Percentiles rank a stretch among this genome's conserved stretches.
Conservation (phyloP, 2,113 vertebrate species). For the Forbesichthys agassizii region DNA sequence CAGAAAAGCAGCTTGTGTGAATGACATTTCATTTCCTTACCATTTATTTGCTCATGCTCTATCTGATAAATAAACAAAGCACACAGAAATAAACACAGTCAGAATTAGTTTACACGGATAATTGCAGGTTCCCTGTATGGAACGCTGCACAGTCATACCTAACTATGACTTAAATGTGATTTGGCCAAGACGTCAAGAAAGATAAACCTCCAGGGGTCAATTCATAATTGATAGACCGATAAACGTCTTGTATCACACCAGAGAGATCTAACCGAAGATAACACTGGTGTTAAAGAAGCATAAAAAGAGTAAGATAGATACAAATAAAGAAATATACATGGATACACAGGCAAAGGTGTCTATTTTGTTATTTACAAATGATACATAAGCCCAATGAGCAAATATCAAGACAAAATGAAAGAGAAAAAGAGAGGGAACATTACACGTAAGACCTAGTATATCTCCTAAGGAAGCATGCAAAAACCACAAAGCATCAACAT, state of each 20-base stretch:
- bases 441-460: constrained; percentile 21
- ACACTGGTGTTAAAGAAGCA: too few relatives aligned
- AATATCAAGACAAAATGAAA: constrained; percentile 1
- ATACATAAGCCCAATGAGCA: not conserved
- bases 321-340: not conserved
- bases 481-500: constrained; percentile 70
- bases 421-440: constrained; percentile 14
- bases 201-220: too few relatives aligned
- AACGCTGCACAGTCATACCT: too few relatives aligned
- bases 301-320: not conserved
- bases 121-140: not conserved
- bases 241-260: too few relatives aligned
- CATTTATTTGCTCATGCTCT: too few relatives aligned
- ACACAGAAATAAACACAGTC: too few relatives aligned
- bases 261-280: too few relatives aligned
- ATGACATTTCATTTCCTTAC: not conserved
- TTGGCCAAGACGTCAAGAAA: too few relatives aligned
- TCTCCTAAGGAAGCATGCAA: constrained; percentile 73
- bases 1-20: not conserved
- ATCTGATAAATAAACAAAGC: too few relatives aligned
- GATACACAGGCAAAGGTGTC: not conserved
- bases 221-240: too few relatives aligned
- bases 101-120: not conserved
- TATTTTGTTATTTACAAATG: too few relatives aligned
- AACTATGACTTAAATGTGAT: too few relatives aligned